These are phyloP conservation scores for Caprella mutica DNA, from an alignment of 2,888 invertebrate species.

Conservation along the genomic window DNA sequence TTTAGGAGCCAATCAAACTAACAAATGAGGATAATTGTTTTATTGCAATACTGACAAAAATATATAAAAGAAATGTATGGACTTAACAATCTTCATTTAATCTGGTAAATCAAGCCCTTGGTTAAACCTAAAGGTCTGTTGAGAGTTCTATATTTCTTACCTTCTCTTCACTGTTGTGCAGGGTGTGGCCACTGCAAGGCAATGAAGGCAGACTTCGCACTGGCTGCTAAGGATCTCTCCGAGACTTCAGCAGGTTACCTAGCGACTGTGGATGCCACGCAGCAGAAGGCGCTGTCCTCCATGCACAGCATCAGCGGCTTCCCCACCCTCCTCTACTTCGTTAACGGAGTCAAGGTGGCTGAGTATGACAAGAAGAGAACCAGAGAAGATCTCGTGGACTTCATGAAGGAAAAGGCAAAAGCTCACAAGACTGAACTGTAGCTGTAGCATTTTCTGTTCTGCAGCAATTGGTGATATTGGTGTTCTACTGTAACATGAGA, in stretches of 20 bases:
- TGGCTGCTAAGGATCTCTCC: constrained; percentile 47
- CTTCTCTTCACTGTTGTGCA: too few species aligned
- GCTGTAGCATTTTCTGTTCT: too few species aligned
- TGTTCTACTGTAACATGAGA: too few species aligned
- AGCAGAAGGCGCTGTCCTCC: constrained; percentile 50
- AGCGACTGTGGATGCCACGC: constrained; percentile 56
- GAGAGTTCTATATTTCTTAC: too few species aligned
- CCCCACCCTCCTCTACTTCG: constrained; percentile 56
- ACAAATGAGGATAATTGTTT: not conserved
- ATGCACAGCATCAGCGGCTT: constrained; percentile 52
- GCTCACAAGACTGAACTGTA: too few species aligned
- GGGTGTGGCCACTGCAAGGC: constrained; percentile 63
- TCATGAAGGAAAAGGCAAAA: constrained; percentile 43
- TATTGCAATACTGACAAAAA: not conserved
- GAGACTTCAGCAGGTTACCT: constrained; percentile 41
- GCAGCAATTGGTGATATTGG: too few species aligned
- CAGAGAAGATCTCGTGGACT: constrained; percentile 48
- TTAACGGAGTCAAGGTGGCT: constrained; percentile 45
- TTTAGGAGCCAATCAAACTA: not conserved
- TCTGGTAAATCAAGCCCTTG: too few species aligned
- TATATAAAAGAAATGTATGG: too few species aligned
- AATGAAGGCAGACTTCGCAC: constrained; percentile 55
- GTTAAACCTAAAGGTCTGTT: too few species aligned
- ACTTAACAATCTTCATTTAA: too few species aligned
- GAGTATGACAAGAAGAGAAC: constrained; percentile 51